These are phyloP conservation scores for Malurus alboscapulatus DNA, from an alignment of 2,113 vertebrate genomes.

Conservation along the genomic window DNA sequence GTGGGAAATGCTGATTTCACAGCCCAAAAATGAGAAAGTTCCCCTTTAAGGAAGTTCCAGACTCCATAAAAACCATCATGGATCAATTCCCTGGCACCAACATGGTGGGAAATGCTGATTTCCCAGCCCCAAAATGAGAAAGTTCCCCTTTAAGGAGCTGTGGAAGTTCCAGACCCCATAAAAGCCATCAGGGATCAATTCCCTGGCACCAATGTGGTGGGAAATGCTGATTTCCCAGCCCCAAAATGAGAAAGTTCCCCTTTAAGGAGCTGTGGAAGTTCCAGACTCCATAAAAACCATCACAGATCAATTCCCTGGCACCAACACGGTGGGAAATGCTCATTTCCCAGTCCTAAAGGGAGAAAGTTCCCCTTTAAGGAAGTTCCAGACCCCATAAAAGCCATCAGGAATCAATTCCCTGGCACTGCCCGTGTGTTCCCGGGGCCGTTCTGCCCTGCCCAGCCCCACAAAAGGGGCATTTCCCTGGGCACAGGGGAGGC, in stretches of 20 bases:
- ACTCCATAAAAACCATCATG: too few relatives aligned
- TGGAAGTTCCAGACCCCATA: neutral
- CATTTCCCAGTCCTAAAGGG: too few relatives aligned
- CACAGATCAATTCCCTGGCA: rapidly evolving
- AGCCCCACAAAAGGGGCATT: neutral
- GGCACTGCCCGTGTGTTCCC: neutral
- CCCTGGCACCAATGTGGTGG: too few relatives aligned
- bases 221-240: neutral
- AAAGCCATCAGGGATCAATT: too few relatives aligned
- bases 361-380: too few relatives aligned
- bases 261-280: neutral
- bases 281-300: rapidly evolving
- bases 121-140: neutral
- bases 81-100: too few relatives aligned
- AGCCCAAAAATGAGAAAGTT: too few relatives aligned
- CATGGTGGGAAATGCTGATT: neutral
- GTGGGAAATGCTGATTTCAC: too few relatives aligned
- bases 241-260: neutral
- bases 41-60: too few relatives aligned
- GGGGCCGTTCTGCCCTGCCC: neutral
- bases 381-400: too few relatives aligned
- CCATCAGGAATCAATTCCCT: rapidly evolving
- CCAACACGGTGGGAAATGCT: too few relatives aligned
- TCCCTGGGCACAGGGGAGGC: neutral
- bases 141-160: neutral